Base-by-base conservation (phyloP, 1,140 invertebrate genomes). In the Trichomalopsis sarcophagae region DNA sequence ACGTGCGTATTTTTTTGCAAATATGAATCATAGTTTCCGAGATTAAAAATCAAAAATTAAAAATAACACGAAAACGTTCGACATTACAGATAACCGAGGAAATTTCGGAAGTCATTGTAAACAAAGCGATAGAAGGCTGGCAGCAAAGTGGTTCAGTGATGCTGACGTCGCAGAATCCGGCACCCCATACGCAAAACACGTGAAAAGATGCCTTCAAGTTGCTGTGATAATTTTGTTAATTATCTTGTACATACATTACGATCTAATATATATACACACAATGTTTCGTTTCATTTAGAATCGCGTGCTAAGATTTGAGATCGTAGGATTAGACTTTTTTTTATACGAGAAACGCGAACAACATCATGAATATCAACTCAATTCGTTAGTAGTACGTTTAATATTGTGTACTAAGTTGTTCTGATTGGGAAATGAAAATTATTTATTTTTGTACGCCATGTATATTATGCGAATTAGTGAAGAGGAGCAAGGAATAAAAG, bases 61-160 rank as follows among this genome's bases (percentile, higher is more conserved):
- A 55, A 74, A 84, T 76, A 81, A 55, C 9, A 27, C n/a, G 7
- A 68, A 68, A 50, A 50, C 14, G 11, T 50, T 50, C 11, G 4
- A 50, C n/a, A 85, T 94, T 94, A 71, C 89, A 97, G 96, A 95
- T 97, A 87, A 95, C 96, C 40, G 96, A 97, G 91, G 96, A 97
- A 92, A 95, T 94, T 89, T 94, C 94, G 23, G 96, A 97, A 90
- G 94, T 96, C 11, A 95, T 97, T 85, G 96, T 96, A 3, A 97
- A 96, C 87, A 96, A 97, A 93, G 95, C 96, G 14, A 95, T 97
- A 50, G 96, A 97, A 88, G 92, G 96, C 86, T 97, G 96, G 96
- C 96, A 96, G 89, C 94, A 96, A 88, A 92, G 86, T 81, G 85
- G 85, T 30, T 86, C 85, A 13, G 77, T 66, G 13, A 86, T 83